Percentiles rank a stretch among this genome's conserved stretches.
Evolutionary conservation across 2,797 vertebrate species (phyloP).

Genomic region (Cyprinodon diabolis): DNA sequence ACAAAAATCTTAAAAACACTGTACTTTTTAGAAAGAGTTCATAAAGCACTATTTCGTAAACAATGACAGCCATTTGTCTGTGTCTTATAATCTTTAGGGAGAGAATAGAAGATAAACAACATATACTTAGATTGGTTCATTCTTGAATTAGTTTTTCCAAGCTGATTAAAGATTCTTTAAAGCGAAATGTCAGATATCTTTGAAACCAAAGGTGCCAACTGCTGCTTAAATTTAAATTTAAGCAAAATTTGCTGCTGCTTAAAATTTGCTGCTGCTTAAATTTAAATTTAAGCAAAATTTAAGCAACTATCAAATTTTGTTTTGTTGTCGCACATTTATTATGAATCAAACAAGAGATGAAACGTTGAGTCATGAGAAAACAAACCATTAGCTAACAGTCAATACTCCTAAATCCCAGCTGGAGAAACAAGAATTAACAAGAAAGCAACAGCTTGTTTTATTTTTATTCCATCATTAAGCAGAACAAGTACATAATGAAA

Average conservation of each 20-base stretch:
- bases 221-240: not conserved
- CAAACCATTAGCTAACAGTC: not conserved
- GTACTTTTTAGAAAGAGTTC: not conserved
- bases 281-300: no score
- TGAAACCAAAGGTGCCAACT: not conserved
- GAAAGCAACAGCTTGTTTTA: not conserved
- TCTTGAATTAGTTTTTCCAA: not conserved
- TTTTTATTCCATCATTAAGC: not conserved
- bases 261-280: not conserved
- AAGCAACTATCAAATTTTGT: not conserved
- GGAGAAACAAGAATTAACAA: not conserved
- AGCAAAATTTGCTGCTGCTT: not conserved
- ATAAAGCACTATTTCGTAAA: not conserved
- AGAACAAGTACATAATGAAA: not conserved
- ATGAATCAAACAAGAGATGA: not conserved
- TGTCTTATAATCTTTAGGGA: not conserved
- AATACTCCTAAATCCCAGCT: not conserved
- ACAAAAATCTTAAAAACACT: not conserved
- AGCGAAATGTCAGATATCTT: not conserved
- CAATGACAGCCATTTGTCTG: not conserved
- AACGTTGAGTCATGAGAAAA: not conserved
- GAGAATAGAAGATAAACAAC: not conserved
- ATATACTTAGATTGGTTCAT: not conserved
- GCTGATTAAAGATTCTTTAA: not conserved
- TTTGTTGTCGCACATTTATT: not conserved